Base-by-base conservation (phyloP, 2,888 invertebrate genomes). In the Boloria euphrosyne region DNA sequence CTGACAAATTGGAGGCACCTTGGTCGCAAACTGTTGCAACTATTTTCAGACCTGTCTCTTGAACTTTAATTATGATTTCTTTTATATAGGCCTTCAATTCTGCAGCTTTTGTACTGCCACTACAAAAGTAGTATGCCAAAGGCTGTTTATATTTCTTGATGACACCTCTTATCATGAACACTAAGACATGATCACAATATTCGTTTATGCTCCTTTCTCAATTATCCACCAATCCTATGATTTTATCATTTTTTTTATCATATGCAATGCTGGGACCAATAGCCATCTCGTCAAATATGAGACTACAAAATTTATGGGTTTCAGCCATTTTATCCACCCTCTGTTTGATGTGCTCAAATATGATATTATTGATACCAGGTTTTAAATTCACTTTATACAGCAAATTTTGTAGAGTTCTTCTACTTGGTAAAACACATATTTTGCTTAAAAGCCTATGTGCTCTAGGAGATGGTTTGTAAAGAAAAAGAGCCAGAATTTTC, bases 401-500 rank as follows among this genome's bases (percentile, higher is more conserved):
- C 27, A 66, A 49, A 38, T 62, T 57, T 27, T 62, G 38, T 10
- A 66, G 43, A 17, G 66, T 66, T 62, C 22, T 62, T 58, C 38
- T 57, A 13, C 53, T 58, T 52, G 66, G 58, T 17, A 62, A 52
- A 31, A 58, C n/a, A 59, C 70, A 67, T 3, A 70, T 16, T 52
- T 67, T 62, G 13, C 69, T 64, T 27, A 70, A 22, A 31, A 70
- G n/a, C 0, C 66, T 22, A 47, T 72, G 67, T 49, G 69, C 67
- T 17, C 62, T 69, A 46, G 69, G 69, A 7, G 60, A 60, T n/a
- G 67, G 70, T 31, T 73, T 73, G 46, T 68, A 73, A 38, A 73
- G 18, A 7, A 69, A 65, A 13, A 71, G 53, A 13, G 66, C 62
- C 14, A 71, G 62, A 51, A 63, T 65, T 60, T 66, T 70, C 61